Conservation (phyloP, 2,797 vertebrate species). For the Corythornis leucogaster region DNA sequence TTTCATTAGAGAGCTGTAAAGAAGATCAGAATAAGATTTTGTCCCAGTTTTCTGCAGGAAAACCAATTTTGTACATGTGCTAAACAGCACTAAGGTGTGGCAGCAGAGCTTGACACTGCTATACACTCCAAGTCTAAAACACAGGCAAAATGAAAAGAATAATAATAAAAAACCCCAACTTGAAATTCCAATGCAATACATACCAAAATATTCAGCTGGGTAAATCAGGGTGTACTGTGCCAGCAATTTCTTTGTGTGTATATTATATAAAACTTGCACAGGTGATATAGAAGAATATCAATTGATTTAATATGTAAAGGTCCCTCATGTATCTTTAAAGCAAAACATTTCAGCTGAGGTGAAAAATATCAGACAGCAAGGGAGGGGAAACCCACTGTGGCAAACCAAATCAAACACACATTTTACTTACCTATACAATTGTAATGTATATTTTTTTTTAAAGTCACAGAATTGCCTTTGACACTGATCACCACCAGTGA, state of each 20-base stretch:
- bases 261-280: background rate
- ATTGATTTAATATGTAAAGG: background rate
- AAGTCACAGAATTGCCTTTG: constrained; percentile 10
- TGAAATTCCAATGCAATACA: background rate
- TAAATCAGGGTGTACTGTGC: background rate
- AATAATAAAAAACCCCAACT: background rate
- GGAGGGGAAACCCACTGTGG: background rate
- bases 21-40: background rate
- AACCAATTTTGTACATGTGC: background rate
- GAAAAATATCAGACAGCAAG: background rate
- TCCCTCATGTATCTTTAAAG: background rate
- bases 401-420: background rate
- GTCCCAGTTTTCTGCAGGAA: background rate
- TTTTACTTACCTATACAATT: constrained; percentile 60
- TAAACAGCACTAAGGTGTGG: background rate
- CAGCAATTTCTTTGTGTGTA: background rate
- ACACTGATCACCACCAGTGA: constrained; percentile 41
- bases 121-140: background rate
- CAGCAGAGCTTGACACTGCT: background rate
- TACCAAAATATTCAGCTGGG: background rate
- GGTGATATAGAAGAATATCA: background rate
- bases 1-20: background rate
- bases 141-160: background rate
- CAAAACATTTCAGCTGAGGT: background rate
- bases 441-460: background rate